phyloP scores from a whole-genome alignment of 2,888 invertebrate species.

The Trichopoda pennipes region DNA sequence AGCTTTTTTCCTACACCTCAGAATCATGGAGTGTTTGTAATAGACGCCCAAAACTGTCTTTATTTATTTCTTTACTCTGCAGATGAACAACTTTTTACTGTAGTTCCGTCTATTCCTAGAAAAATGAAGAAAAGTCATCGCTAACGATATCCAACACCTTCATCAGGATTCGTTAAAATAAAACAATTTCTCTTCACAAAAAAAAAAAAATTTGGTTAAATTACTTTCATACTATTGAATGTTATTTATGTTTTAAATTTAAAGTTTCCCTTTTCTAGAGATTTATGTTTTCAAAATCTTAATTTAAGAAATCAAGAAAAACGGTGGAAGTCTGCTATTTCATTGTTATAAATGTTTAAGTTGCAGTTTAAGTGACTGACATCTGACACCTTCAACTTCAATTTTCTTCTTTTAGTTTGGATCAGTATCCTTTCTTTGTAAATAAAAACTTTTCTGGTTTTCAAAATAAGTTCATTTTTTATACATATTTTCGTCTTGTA shows the following conservation, averaged over 20 bases:
- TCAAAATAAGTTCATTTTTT: constrained; percentile 19
- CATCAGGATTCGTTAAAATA: too few species aligned
- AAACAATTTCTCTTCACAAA: too few species aligned
- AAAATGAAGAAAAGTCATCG: too few species aligned
- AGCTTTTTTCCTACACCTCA: too few species aligned
- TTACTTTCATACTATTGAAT: too few species aligned
- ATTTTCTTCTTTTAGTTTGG: constrained; percentile 42
- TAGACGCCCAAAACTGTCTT: too few species aligned
- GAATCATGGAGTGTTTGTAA: too few species aligned
- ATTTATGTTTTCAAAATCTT: neutral
- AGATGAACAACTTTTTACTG: too few species aligned
- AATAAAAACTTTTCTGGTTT: constrained; percentile 51
- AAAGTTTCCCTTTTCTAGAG: neutral
- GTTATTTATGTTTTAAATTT: neutral
- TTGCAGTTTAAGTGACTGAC: constrained; percentile 58
- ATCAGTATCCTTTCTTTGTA: constrained; percentile 15
- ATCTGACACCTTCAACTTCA: constrained; percentile 58
- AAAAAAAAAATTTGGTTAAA: too few species aligned
- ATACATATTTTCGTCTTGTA: constrained; percentile 5
- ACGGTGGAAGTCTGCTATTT: constrained; percentile 17
- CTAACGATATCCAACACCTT: too few species aligned
- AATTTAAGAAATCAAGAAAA: neutral
- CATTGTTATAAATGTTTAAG: constrained; percentile 52
- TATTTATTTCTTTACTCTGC: too few species aligned
- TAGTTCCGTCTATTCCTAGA: too few species aligned